Conservation (phyloP, 2,797 vertebrate genomes). For the Melanotaenia boesemani region DNA sequence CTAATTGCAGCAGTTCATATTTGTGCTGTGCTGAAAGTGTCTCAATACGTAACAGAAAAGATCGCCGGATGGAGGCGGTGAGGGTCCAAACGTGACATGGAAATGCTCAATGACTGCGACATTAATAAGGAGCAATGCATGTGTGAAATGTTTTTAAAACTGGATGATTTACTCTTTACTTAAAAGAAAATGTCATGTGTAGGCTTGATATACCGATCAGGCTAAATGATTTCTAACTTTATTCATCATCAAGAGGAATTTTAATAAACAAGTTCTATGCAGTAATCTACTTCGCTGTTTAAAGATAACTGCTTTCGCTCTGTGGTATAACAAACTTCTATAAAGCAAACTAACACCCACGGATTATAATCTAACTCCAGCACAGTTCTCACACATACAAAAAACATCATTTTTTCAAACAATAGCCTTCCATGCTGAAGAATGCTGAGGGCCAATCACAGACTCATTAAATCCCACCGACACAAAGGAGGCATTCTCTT, state of each 20-base stretch:
- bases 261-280: too few species aligned
- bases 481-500: constrained; percentile 80
- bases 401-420: constrained; percentile 54
- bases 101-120: background rate
- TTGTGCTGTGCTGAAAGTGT: background rate
- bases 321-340: constrained; percentile 18
- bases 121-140: background rate
- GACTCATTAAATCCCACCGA: constrained; percentile 77
- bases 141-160: background rate
- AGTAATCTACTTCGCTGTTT: too few species aligned
- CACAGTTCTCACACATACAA: constrained; percentile 37
- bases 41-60: background rate
- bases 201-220: background rate
- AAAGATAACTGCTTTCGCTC: background rate
- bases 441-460: constrained; percentile 51
- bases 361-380: constrained; percentile 42
- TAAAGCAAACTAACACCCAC: constrained; percentile 46
- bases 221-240: too few species aligned
- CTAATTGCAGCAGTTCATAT: background rate
- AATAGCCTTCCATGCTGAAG: constrained; percentile 72
- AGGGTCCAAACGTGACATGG: background rate
- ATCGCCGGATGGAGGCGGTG: background rate
- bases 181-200: constrained; percentile 8
- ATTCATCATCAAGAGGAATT: too few species aligned
- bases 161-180: background rate